phyloP scores from a whole-genome alignment of 1,140 invertebrate species.

The Melanaphis sacchari region DNA sequence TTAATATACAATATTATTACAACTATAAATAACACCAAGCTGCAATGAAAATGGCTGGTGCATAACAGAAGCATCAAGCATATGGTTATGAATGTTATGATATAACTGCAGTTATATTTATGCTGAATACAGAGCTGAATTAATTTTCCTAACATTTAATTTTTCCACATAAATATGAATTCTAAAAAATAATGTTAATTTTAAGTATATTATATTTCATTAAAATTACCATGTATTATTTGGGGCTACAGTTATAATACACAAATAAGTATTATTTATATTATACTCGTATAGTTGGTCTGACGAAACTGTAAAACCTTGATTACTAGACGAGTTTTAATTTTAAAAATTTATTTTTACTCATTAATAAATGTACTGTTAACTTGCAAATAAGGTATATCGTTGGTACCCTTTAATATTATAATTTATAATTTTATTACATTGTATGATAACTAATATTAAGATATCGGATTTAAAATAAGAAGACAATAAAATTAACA shows the following conservation, averaged over 20 bases:
- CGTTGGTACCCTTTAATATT: too few relatives aligned
- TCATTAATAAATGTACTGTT: too few relatives aligned
- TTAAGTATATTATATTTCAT: neutral
- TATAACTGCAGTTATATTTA: neutral
- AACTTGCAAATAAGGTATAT: too few relatives aligned
- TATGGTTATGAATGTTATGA: too few relatives aligned
- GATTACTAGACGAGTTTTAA: neutral
- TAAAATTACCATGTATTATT: neutral
- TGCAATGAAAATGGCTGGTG: neutral
- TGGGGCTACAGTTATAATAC: neutral
- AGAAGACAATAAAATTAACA: neutral
- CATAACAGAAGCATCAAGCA: neutral
- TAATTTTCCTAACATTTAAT: neutral
- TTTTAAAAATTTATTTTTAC: neutral
- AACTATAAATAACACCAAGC: conserved; percentile 25
- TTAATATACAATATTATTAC: conserved; percentile 6
- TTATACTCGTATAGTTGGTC: too few relatives aligned
- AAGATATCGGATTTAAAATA: too few relatives aligned
- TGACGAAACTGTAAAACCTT: neutral
- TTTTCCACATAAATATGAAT: neutral
- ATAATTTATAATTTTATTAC: too few relatives aligned
- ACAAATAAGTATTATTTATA: neutral
- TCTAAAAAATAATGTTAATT: neutral
- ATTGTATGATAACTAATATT: too few relatives aligned
- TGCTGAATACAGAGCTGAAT: neutral